Percentiles rank a stretch among this genome's conserved stretches.
Conservation (phyloP, 2,888 invertebrate species). For the Idaea dimidiata region DNA sequence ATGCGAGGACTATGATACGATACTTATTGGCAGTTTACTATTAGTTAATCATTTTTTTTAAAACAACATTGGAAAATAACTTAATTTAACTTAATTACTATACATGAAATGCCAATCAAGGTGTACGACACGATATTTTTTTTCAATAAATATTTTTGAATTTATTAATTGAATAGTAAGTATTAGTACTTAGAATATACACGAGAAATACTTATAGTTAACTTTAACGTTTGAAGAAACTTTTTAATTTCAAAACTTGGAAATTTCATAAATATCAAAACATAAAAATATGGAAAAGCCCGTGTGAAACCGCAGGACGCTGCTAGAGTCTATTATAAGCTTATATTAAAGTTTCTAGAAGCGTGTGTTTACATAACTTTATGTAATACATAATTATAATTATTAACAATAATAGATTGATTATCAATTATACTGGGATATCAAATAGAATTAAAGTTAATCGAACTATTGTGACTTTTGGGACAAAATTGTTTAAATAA, state of each 20-base stretch:
- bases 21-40: slow-evolving; percentile 61
- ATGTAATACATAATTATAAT: slow-evolving; percentile 6
- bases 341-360: not conserved
- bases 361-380: slow-evolving; percentile 1
- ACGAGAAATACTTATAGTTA: not conserved
- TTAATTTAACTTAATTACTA: slow-evolving; percentile 46
- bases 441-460: not conserved
- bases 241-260: not conserved
- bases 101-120: slow-evolving; percentile 70
- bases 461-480: not conserved
- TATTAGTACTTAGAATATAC: slow-evolving; percentile 2
- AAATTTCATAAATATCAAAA: not conserved
- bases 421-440: slow-evolving; percentile 8
- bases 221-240: not conserved
- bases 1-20: slow-evolving; percentile 65
- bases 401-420: slow-evolving; percentile 6
- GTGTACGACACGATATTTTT: slow-evolving; percentile 63
- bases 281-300: not conserved
- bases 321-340: slow-evolving; percentile 4
- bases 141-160: slow-evolving; percentile 47
- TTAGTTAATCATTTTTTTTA: slow-evolving; percentile 42
- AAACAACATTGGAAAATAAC: slow-evolving; percentile 55
- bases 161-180: slow-evolving; percentile 33
- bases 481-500: not conserved
- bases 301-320: too few species aligned